Evolutionary conservation across 2,113 vertebrate genomes (phyloP).

Genomic region (Micronisus gabar): DNA sequence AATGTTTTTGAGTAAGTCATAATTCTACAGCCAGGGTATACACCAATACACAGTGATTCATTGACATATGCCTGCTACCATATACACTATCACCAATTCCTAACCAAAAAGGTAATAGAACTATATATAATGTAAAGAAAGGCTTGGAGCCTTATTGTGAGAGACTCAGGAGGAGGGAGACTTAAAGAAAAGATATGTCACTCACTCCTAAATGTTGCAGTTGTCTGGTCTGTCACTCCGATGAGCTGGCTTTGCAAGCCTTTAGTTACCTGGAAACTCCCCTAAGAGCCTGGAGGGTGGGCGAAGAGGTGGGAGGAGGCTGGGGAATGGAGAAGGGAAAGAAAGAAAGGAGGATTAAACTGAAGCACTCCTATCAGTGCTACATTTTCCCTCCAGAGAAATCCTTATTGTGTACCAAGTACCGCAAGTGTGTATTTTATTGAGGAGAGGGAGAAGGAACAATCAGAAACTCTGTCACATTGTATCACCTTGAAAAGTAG

Average conservation of each 20-base stretch:
- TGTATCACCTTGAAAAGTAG: background rate
- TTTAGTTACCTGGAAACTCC: slow-evolving; percentile 41
- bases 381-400: slow-evolving; percentile 37
- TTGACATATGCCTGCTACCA: background rate
- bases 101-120: background rate
- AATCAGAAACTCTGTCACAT: slow-evolving; percentile 30
- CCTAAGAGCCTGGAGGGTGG: background rate
- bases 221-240: slow-evolving; percentile 11
- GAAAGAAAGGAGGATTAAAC: slow-evolving; percentile 34
- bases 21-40: background rate
- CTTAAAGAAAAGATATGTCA: slow-evolving; percentile 43
- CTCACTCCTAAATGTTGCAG: background rate
- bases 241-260: slow-evolving; percentile 31
- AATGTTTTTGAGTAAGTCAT: background rate
- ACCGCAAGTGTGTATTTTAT: background rate
- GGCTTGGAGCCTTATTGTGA: background rate
- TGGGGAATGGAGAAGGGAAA: background rate
- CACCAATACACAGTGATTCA: background rate
- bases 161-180: background rate
- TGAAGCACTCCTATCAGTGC: background rate
- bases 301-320: background rate
- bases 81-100: background rate
- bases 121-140: background rate
- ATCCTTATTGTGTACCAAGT: background rate
- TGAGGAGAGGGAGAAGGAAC: background rate